phyloP scores from a whole-genome alignment of 2,797 vertebrate genomes.

The Phoeniculus purpureus region DNA sequence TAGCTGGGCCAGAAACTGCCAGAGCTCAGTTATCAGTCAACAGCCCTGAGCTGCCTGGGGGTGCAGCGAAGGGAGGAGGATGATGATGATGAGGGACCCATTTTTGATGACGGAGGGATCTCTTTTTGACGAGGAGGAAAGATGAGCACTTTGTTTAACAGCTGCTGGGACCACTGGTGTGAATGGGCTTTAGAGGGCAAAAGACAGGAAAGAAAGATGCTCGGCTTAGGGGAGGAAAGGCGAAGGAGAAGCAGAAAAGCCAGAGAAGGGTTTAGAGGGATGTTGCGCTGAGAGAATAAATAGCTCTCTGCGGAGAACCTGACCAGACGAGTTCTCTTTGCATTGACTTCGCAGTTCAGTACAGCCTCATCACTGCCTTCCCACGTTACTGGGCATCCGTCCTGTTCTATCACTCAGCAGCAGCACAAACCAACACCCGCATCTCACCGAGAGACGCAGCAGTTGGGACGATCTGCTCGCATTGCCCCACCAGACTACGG shows the following conservation, averaged over 20 bases:
- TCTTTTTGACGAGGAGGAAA: not conserved
- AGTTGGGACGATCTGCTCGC: accelerated
- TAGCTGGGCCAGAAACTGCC: not conserved
- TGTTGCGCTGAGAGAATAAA: not conserved
- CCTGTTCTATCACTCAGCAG: not conserved
- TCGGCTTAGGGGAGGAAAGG: not conserved
- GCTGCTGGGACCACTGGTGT: not conserved
- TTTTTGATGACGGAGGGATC: too few species aligned
- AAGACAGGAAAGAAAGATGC: not conserved
- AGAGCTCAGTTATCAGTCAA: not conserved
- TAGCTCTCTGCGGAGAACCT: not conserved
- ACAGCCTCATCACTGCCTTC: not conserved
- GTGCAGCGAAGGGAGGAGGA: not conserved
- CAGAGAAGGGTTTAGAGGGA: not conserved
- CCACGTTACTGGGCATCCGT: not conserved
- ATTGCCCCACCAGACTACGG: not conserved
- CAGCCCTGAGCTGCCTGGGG: not conserved
- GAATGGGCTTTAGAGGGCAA: not conserved
- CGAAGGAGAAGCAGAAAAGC: not conserved
- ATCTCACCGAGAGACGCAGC: not conserved
- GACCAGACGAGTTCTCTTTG: not conserved
- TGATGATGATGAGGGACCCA: not conserved
- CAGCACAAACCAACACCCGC: not conserved
- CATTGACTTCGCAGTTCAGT: not conserved
- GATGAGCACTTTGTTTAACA: not conserved